Conservation (phyloP, 2,888 invertebrate genomes). For the Nemotelus pantherinus region DNA sequence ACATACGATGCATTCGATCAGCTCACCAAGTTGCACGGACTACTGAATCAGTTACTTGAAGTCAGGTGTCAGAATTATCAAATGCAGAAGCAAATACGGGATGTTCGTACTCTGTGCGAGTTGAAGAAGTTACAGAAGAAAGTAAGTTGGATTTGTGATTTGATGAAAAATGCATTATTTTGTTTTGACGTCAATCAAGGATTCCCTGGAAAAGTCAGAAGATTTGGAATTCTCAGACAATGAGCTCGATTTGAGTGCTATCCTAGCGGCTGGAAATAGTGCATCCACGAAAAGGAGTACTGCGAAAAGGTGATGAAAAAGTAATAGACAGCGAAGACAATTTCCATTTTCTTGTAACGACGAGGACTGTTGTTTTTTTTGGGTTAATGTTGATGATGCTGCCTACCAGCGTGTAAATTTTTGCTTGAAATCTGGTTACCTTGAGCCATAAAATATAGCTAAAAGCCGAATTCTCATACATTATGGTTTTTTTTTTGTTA, state of each 20-base stretch:
- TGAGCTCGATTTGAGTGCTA: constrained; percentile 73
- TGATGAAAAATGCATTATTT: constrained; percentile 23
- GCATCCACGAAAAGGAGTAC: constrained; percentile 66
- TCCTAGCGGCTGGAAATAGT: constrained; percentile 68
- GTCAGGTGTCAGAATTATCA: constrained; percentile 77
- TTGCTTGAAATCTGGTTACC: no score
- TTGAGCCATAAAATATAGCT: no score
- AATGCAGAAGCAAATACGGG: constrained; percentile 74
- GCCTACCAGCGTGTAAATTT: no score
- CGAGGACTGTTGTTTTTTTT: no score
- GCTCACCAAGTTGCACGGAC: constrained; percentile 78
- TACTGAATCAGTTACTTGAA: constrained; percentile 80
- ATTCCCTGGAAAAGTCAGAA: constrained; percentile 49
- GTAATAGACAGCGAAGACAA: background rate
- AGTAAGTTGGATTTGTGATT: constrained; percentile 46
- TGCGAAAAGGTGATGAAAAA: constrained; percentile 61
- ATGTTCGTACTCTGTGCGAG: constrained; percentile 77
- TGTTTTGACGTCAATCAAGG: constrained; percentile 43
- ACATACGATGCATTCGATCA: constrained; percentile 79
- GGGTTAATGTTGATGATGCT: no score
- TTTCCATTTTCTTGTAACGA: constrained; percentile 6
- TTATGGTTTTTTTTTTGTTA: no score
- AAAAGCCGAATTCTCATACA: no score
- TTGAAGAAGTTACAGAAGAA: constrained; percentile 71
- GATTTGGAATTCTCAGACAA: constrained; percentile 66